Evolutionary conservation across 2,797 vertebrate genomes (phyloP), one percentile per base, ranked within the genome.

Genomic region (Zenarchopterus dispar): DNA sequence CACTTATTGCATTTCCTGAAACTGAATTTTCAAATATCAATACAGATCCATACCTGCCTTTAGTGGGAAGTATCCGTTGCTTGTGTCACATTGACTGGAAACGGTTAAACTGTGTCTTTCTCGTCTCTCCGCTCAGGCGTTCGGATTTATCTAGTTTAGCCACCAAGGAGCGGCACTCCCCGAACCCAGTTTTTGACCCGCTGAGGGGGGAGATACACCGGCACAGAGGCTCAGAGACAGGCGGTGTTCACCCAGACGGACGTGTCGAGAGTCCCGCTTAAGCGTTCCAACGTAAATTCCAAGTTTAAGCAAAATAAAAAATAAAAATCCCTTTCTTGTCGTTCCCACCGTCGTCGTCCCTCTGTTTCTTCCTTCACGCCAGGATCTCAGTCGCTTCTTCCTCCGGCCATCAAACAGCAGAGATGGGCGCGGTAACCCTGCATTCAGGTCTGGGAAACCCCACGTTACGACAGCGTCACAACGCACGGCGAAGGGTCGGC

Each of bases 371-470:
- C 88, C 84, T 89, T 89, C 89, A 86, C 86, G 74, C 90, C 87
- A 79, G 87, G 86, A 77, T 85, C 86, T 94, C 91, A 93, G 77
- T 86, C 80, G 86, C 90, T 82, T 93, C 92, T 90, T 93, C 92
- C 92, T 93, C 82, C 92, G 89, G 93, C 93, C 94, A 93, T 94
- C 92, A 92, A 92, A 92, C 93, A 92, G 93, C 92, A 92, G 91
- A 93, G 93, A 94, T 94, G 94, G 94, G 94, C 93, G 94, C 94
- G 93, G 93, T 94, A 93, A 94, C 94, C 94, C 93, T 95, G 93
- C 93, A 88, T 86, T 92, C 84, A 78, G 90, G 85, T 84, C 87
- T 84, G 91, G 93, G 93, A 95, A 95, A 94, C 94, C 94, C 94
- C 94, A 94, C 93, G 93, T 89, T 87, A 84, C 73, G 81, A 72